Evolutionary conservation across 2,113 vertebrate genomes (phyloP).

Genomic region (Otis tarda): DNA sequence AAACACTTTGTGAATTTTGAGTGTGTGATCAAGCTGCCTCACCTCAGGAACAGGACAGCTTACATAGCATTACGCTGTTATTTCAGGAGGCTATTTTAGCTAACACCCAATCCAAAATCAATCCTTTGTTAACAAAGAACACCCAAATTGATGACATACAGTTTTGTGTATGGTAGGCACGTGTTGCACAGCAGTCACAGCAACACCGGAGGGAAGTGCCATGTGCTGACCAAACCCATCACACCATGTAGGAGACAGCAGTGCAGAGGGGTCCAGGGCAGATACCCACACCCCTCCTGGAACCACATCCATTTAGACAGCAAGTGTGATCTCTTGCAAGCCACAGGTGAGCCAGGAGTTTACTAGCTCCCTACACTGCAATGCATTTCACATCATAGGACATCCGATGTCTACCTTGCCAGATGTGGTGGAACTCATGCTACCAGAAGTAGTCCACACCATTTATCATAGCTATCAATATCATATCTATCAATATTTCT

Average conservation of each 20-base stretch:
- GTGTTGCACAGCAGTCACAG: too few species aligned
- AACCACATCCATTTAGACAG: background rate
- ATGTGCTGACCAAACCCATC: background rate
- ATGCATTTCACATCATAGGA: background rate
- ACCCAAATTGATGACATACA: background rate
- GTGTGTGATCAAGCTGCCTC: background rate
- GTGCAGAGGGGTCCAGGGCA: background rate
- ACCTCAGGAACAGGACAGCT: background rate
- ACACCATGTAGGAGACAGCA: background rate
- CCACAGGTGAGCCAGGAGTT: background rate
- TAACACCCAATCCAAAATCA: background rate
- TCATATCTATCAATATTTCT: background rate
- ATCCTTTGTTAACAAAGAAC: background rate
- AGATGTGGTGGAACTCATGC: background rate
- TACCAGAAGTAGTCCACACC: background rate
- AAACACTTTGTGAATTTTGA: background rate
- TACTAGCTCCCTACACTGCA: background rate
- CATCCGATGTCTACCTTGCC: background rate
- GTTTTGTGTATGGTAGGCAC: background rate
- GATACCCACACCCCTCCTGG: background rate
- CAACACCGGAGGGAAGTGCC: fast-evolving
- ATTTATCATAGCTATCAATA: background rate
- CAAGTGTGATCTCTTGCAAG: background rate
- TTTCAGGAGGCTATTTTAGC: background rate
- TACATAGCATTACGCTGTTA: background rate